Base-by-base conservation (phyloP, 2,797 vertebrate species). In the Pipistrellus pygmaeus region DNA sequence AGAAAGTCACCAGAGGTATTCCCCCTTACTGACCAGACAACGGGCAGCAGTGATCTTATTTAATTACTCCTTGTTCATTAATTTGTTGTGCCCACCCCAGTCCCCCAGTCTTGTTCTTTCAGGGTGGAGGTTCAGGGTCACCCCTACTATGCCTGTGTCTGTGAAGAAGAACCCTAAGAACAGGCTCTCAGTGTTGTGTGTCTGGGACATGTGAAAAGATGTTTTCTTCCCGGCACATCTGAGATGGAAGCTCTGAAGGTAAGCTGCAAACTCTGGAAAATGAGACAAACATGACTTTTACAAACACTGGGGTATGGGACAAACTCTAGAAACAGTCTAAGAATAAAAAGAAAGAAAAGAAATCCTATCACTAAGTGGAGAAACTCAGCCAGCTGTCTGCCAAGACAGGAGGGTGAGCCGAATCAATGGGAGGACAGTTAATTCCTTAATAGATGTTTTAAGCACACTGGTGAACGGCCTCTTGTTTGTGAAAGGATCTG, bases 401-500 rank as follows among this genome's bases (percentile, higher is more conserved):
- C 88, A 94, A 95, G 97, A 94, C 0, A 55, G 38, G 8, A 94
- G 82, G 87, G 73, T 41, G 80, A 95, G 97, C 44, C 0, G 0
- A 38, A 4, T 30, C 82, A 32, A 85, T 6, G 32, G 90, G 66
- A 96, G 94, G 72, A 95, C 96, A 96, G 93, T 90, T 96, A 96
- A 97, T 94, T 96, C 96, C 93, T 44, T 90, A 95, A 93, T 75
- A 76, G 96, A 27, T 93, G 94, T 85, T 97, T 95, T 88, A 77
- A 17, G 15, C 21, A 72, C 68, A 32, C 90, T 78, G 96, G 85
- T 91, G 96, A 97, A 94, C 11, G 68, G 95, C 68, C 96, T 93
- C 96, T 93, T 96, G 95, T 94, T 97, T 96, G 92, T 95, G 94
- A 95, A 97, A 96, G 94, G 94, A 66, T 89, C 96, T 97, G 97